A percentile compares a stretch with the other conserved stretches of the same genome.
These are phyloP conservation scores for Agrochola lychnidis DNA, from an alignment of 2,888 invertebrate genomes.

Conservation along the genomic window DNA sequence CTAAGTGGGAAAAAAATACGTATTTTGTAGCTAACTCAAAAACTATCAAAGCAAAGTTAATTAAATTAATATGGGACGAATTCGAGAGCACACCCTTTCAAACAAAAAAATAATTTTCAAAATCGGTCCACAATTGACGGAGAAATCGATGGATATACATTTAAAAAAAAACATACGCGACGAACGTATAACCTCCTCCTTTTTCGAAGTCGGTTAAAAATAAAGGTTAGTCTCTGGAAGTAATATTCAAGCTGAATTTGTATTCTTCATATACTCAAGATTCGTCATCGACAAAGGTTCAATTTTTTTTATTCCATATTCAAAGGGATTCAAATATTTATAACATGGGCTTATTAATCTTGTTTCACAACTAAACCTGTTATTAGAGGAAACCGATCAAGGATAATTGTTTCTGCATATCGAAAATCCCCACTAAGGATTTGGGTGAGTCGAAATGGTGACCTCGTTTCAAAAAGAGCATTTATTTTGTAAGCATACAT, in stretches of 20 bases:
- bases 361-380: constrained; percentile 35
- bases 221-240: background rate
- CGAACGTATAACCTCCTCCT: no score
- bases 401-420: constrained; percentile 38
- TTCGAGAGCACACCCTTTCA: no score
- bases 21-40: no score
- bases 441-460: background rate
- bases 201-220: no score
- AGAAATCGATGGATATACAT: no score
- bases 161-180: no score
- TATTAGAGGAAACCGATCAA: constrained; percentile 44
- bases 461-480: background rate
- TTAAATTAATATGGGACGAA: no score
- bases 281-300: background rate
- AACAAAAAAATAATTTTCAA: no score
- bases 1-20: no score
- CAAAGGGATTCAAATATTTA: constrained; percentile 31
- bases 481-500: background rate
- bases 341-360: constrained; percentile 13
- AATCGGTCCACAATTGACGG: no score
- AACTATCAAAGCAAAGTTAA: no score
- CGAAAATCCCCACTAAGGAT: constrained; percentile 19
- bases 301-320: background rate
- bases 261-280: background rate
- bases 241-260: background rate